Evolutionary conservation across 2,113 vertebrate species (phyloP).

Genomic region (Riparia riparia): DNA sequence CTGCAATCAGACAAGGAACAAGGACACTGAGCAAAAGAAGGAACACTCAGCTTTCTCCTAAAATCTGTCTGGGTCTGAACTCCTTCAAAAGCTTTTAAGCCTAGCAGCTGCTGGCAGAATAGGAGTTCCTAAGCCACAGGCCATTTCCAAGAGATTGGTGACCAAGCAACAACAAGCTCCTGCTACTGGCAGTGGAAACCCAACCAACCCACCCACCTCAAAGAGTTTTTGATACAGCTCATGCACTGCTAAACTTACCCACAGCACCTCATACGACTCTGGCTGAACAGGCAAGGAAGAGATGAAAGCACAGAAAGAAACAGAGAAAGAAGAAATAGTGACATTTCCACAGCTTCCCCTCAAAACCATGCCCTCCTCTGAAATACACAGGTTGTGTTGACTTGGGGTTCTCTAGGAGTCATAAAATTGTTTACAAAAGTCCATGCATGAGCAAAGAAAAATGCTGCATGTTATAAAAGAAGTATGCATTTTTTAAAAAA

Average conservation of each 20-base stretch:
- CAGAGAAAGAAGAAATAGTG: not conserved
- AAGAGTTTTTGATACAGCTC: not conserved
- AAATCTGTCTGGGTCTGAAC: not conserved
- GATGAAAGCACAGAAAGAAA: not conserved
- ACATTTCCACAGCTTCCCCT: not conserved
- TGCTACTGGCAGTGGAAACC: not conserved
- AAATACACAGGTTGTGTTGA: not conserved
- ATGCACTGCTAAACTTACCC: not conserved
- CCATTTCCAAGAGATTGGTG: not conserved
- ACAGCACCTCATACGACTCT: not conserved
- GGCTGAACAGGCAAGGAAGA: not conserved
- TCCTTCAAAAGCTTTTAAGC: not conserved
- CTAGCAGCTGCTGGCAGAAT: not conserved
- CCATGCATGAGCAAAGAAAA: not conserved
- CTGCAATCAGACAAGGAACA: constrained; percentile 71
- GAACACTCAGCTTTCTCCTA: not conserved
- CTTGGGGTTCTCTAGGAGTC: not conserved
- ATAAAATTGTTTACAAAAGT: not conserved
- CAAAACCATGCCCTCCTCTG: not conserved
- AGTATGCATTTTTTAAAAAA: not conserved
- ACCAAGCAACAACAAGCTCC: not conserved
- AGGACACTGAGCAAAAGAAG: not conserved
- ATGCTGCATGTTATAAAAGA: not conserved
- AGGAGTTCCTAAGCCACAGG: not conserved
- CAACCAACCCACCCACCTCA: not conserved